Evolutionary conservation across 2,113 vertebrate species (phyloP).

Genomic region (Dipodomys stephensi): DNA sequence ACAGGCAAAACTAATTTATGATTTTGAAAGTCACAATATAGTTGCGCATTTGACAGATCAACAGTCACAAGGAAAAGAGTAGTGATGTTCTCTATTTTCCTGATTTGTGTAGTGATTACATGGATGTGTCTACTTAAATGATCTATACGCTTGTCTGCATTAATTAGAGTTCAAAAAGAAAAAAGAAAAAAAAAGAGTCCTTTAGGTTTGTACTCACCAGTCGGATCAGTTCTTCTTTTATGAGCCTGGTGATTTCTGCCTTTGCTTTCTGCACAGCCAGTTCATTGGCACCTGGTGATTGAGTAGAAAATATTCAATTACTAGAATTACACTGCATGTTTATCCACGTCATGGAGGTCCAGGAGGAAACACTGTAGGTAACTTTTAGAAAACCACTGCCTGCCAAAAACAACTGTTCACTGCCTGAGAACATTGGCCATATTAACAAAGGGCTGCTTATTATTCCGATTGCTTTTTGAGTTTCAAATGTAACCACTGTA

Average conservation of each 20-base stretch:
- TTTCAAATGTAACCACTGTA: constrained; percentile 30
- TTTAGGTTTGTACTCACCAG: constrained; percentile 90
- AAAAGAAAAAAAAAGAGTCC: not conserved
- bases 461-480: not conserved
- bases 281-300: constrained; percentile 94
- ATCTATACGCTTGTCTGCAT: not conserved
- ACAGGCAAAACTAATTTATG: not conserved
- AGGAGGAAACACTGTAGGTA: not conserved
- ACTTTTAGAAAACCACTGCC: not conserved
- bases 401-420: constrained; percentile 18
- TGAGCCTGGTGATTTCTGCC: constrained; percentile 98
- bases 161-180: constrained; percentile 17
- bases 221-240: constrained; percentile 99
- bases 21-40: not conserved
- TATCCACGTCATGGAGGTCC: not conserved
- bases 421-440: not conserved
- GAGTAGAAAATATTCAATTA: constrained; percentile 24
- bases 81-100: not conserved
- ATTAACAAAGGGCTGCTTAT: not conserved
- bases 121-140: not conserved
- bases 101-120: not conserved
- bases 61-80: not conserved
- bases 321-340: not conserved
- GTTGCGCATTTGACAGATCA: not conserved
- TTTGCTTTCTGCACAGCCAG: constrained; percentile 99